Conservation (phyloP, 2,888 invertebrate genomes). For the Spilosoma lubricipeda region DNA sequence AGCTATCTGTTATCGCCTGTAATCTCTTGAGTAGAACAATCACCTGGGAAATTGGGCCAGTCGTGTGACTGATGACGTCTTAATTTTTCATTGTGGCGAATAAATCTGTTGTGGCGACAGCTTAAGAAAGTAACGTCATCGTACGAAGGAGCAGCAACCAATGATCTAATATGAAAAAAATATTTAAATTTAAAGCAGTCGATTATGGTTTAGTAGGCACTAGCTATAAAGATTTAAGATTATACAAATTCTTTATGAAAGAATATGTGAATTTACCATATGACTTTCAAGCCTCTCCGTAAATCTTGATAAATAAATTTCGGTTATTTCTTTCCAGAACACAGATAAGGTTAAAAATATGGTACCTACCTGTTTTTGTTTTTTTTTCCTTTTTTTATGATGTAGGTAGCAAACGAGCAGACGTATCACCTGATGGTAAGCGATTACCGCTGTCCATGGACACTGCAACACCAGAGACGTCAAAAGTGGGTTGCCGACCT, state of each 20-base stretch:
- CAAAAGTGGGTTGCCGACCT: no score
- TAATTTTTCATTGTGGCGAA: conserved; percentile 21
- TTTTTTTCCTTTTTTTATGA: no score
- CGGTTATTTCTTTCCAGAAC: neutral
- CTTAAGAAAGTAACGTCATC: neutral
- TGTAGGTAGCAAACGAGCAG: no score
- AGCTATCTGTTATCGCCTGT: conserved; percentile 36
- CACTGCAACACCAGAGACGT: no score
- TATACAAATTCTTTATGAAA: no score
- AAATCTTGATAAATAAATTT: neutral
- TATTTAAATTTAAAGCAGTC: neutral
- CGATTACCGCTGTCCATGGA: no score
- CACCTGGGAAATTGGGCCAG: conserved; percentile 41
- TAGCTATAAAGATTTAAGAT: no score
- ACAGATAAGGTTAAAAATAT: neutral
- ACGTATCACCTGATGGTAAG: no score
- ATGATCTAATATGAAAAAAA: neutral
- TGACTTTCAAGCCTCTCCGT: no score
- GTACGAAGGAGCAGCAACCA: neutral
- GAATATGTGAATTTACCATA: no score
- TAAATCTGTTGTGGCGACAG: neutral
- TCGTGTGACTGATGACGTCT: conserved; percentile 15
- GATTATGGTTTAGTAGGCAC: no score
- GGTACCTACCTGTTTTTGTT: no score
- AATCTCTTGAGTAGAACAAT: conserved; percentile 35